Evolutionary conservation across 2,888 invertebrate genomes (phyloP).

Genomic region (Chelonus formosanus): DNA sequence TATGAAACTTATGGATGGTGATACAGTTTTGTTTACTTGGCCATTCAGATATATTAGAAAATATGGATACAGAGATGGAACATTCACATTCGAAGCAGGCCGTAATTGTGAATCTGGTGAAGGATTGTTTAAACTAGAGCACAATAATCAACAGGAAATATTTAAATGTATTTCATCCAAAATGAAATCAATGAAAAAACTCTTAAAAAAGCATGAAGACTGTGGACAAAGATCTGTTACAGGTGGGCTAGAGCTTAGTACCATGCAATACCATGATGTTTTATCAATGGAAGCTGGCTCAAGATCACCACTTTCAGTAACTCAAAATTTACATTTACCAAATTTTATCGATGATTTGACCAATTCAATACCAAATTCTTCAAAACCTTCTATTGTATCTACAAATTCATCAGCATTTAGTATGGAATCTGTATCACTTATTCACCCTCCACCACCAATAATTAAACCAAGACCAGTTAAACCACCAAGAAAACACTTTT

Average conservation of each 20-base stretch:
- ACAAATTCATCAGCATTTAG: slow-evolving; percentile 45
- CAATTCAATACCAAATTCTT: slow-evolving; percentile 53
- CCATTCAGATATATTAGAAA: slow-evolving; percentile 84
- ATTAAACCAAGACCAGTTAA: slow-evolving; percentile 72
- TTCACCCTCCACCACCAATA: slow-evolving; percentile 63
- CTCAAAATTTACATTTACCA: slow-evolving; percentile 66
- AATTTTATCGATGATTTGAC: slow-evolving; percentile 64
- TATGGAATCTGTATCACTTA: slow-evolving; percentile 47
- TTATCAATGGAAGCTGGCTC: slow-evolving; percentile 84
- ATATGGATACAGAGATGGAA: slow-evolving; percentile 86
- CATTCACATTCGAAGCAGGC: slow-evolving; percentile 89
- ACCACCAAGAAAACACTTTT: slow-evolving; percentile 70
- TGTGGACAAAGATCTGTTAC: slow-evolving; percentile 53
- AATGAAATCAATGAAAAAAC: slow-evolving; percentile 88
- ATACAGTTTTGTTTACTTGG: slow-evolving; percentile 79
- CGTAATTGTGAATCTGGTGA: slow-evolving; percentile 87
- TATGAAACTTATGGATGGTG: slow-evolving; percentile 76
- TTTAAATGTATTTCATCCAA: slow-evolving; percentile 82
- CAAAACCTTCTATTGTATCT: slow-evolving; percentile 40
- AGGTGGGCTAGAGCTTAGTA: slow-evolving; percentile 72
- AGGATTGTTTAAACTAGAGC: slow-evolving; percentile 82
- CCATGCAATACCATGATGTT: slow-evolving; percentile 78
- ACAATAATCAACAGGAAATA: slow-evolving; percentile 84
- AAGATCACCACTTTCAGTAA: slow-evolving; percentile 80
- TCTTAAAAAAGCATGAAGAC: slow-evolving; percentile 67